Percentiles rank a stretch among this genome's conserved stretches.
These are phyloP conservation scores for Adrianichthys oophorus DNA, from an alignment of 2,797 vertebrate species.

Conservation along the genomic window DNA sequence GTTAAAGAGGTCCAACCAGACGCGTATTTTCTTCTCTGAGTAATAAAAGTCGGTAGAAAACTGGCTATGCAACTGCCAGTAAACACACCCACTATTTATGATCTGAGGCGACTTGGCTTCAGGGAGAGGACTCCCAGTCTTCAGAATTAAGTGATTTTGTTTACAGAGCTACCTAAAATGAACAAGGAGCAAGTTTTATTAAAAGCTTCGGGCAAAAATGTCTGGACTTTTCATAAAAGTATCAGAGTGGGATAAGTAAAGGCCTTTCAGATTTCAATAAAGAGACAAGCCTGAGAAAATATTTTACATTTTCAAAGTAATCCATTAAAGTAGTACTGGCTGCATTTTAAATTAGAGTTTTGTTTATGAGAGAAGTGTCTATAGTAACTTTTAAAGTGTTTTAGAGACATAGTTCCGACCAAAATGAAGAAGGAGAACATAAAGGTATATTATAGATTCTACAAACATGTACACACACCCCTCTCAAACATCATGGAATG, in stretches of 20 bases:
- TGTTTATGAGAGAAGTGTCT: neutral
- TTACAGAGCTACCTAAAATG: no score
- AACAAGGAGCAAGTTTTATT: neutral
- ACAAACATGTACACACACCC: slow-evolving; percentile 18
- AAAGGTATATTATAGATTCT: slow-evolving; percentile 39
- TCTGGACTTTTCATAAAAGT: slow-evolving; percentile 20
- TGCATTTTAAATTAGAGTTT: slow-evolving; percentile 13
- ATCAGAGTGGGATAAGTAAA: neutral
- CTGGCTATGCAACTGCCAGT: no score
- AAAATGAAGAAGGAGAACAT: slow-evolving; percentile 2
- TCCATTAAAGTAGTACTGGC: slow-evolving; percentile 13
- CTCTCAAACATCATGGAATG: slow-evolving; percentile 6
- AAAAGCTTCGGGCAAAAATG: slow-evolving; percentile 2
- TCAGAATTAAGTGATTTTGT: no score
- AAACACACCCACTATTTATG: no score
- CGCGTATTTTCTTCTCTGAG: no score
- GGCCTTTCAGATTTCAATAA: slow-evolving; percentile 31
- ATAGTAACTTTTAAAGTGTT: slow-evolving; percentile 2
- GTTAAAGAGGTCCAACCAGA: no score
- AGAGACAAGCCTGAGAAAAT: slow-evolving; percentile 2
- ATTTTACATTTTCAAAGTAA: slow-evolving; percentile 17
- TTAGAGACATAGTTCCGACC: slow-evolving; percentile 4
- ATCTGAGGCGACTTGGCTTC: no score
- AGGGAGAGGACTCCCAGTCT: no score
- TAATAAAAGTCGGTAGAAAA: no score